Evolutionary conservation across 2,797 vertebrate species (phyloP).

Genomic region (Danio choprae): DNA sequence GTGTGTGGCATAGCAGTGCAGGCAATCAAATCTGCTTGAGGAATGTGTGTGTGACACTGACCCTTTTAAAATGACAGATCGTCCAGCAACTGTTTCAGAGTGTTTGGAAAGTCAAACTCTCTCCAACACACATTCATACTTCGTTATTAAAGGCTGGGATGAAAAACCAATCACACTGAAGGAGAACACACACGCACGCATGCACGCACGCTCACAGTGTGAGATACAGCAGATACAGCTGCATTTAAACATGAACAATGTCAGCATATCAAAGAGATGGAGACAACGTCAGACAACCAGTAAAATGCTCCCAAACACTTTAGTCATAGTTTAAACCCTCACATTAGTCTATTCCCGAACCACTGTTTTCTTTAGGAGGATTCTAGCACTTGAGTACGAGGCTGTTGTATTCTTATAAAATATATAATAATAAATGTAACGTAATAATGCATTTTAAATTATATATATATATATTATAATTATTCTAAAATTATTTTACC

Average conservation of each 20-base stretch:
- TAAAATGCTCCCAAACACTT: constrained; percentile 13
- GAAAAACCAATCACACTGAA: background rate
- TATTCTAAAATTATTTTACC: too few species aligned
- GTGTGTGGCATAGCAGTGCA: constrained; percentile 71
- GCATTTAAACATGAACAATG: background rate
- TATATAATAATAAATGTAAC: too few species aligned
- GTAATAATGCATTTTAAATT: too few species aligned
- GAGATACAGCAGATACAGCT: constrained; percentile 10
- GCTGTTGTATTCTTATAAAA: background rate
- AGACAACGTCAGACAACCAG: background rate
- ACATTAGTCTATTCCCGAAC: background rate
- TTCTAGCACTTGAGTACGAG: background rate
- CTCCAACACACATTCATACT: constrained; percentile 54
- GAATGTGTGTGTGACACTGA: constrained; percentile 79
- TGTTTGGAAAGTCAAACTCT: constrained; percentile 44
- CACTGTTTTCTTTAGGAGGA: background rate
- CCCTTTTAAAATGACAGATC: constrained; percentile 87
- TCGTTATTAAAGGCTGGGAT: constrained; percentile 36
- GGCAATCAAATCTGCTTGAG: constrained; percentile 78
- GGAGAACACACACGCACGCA: constrained; percentile 8
- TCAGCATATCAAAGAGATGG: constrained; percentile 5
- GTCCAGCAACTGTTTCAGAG: constrained; percentile 77
- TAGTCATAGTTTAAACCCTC: background rate
- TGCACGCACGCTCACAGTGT: background rate
- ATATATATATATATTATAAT: too few species aligned